Evolutionary conservation across 2,113 vertebrate species (phyloP).

Genomic region (Perca fluviatilis): DNA sequence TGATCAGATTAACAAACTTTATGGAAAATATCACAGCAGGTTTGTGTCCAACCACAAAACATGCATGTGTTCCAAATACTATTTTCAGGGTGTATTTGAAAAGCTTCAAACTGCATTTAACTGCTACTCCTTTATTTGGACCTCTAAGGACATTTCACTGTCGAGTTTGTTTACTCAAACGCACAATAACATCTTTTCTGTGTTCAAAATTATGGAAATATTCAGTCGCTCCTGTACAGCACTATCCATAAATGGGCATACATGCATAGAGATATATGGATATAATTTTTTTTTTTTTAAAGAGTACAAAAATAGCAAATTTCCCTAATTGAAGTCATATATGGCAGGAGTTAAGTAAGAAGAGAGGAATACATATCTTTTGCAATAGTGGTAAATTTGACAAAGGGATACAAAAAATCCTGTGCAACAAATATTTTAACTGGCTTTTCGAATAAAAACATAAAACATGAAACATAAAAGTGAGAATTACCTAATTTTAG

Average conservation of each 20-base stretch:
- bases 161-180: not conserved
- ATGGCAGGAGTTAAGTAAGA: not conserved
- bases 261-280: not conserved
- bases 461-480: not conserved
- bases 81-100: constrained; percentile 17
- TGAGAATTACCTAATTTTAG: not conserved
- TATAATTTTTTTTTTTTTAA: too few relatives aligned
- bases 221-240: not conserved
- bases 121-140: not conserved
- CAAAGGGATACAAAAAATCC: not conserved
- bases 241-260: not conserved
- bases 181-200: not conserved
- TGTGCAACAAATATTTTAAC: constrained; percentile 2
- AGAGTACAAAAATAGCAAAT: not conserved
- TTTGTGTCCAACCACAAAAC: constrained; percentile 37
- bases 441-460: not conserved
- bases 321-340: not conserved
- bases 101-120: constrained; percentile 53
- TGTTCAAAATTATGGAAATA: constrained; percentile 20
- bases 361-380: not conserved
- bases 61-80: constrained; percentile 45
- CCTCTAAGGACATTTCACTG: constrained; percentile 2
- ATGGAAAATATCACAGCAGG: not conserved
- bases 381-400: not conserved
- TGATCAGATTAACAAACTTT: not conserved